Conservation (phyloP, 2,888 invertebrate genomes). For the Cantharis nigra region DNA sequence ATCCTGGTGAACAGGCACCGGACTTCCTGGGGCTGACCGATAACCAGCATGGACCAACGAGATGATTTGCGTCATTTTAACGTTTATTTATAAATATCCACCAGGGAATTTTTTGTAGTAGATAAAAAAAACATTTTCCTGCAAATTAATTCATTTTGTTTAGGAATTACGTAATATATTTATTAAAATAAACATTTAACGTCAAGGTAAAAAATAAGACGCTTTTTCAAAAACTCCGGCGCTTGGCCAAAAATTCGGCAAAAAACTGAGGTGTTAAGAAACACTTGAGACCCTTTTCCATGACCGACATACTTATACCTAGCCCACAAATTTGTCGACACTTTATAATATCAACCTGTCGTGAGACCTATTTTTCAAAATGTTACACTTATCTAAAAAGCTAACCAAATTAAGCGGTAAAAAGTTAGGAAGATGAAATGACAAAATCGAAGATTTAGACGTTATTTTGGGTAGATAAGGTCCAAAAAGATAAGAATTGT, state of each 20-base stretch:
- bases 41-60: conserved; percentile 24
- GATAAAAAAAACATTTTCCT: neutral
- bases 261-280: conserved; percentile 9
- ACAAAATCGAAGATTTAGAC: conserved; percentile 18
- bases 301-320: neutral
- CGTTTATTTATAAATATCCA: conserved; percentile 18
- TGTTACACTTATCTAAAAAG: conserved; percentile 22
- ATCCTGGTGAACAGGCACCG: conserved; percentile 47
- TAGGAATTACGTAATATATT: neutral
- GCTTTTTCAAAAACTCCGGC: too few relatives aligned
- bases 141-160: neutral
- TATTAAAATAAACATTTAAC: too few relatives aligned
- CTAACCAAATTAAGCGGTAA: neutral
- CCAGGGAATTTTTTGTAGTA: conserved; percentile 11
- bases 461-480: conserved; percentile 7
- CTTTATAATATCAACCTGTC: conserved; percentile 44
- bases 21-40: conserved; percentile 43
- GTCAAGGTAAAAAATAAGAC: too few relatives aligned
- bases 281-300: conserved; percentile 9
- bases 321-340: conserved; percentile 34
- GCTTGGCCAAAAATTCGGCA: conserved; percentile 8
- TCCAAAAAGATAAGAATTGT: conserved; percentile 7
- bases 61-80: conserved; percentile 26
- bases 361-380: conserved; percentile 33
- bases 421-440: neutral